Evolutionary conservation across 2,797 vertebrate genomes (phyloP).

Genomic region (Mareca penelope): DNA sequence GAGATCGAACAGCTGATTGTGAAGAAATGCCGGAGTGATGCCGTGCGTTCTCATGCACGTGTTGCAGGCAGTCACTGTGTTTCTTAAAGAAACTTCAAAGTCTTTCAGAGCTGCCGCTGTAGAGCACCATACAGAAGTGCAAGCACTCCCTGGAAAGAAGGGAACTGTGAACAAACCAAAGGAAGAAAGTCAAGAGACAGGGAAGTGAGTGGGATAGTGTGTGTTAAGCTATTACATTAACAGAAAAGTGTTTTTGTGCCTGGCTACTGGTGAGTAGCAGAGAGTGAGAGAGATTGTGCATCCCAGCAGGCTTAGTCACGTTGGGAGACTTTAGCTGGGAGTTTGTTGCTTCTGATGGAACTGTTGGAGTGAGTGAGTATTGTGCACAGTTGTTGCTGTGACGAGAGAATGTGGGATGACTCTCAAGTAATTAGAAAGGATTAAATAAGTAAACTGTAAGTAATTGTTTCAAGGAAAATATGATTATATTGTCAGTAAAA

Average conservation of each 20-base stretch:
- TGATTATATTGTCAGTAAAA: neutral
- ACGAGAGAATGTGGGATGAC: neutral
- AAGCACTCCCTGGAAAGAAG: conserved; percentile 4
- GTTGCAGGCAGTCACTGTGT: neutral
- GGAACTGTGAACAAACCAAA: neutral
- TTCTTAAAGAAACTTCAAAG: neutral
- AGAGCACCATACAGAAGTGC: neutral
- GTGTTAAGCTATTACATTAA: neutral
- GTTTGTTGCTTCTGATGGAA: conserved; percentile 20
- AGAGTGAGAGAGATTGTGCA: neutral
- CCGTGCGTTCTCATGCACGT: neutral
- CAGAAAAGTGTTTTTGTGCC: neutral
- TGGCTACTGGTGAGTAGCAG: neutral
- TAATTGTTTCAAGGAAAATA: conserved; percentile 39
- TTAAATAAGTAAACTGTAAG: conserved; percentile 41
- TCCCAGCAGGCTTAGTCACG: neutral
- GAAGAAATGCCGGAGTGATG: neutral
- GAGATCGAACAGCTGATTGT: neutral
- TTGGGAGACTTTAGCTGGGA: neutral
- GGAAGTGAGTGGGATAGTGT: neutral
- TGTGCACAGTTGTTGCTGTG: neutral
- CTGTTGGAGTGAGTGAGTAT: neutral
- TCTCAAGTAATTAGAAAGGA: conserved; percentile 27
- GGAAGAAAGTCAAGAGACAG: neutral
- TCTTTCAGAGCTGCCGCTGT: neutral